Evolutionary conservation across 2,888 invertebrate species (phyloP), one percentile per base, ranked within the genome.

Genomic region (Drosophila monieri): DNA sequence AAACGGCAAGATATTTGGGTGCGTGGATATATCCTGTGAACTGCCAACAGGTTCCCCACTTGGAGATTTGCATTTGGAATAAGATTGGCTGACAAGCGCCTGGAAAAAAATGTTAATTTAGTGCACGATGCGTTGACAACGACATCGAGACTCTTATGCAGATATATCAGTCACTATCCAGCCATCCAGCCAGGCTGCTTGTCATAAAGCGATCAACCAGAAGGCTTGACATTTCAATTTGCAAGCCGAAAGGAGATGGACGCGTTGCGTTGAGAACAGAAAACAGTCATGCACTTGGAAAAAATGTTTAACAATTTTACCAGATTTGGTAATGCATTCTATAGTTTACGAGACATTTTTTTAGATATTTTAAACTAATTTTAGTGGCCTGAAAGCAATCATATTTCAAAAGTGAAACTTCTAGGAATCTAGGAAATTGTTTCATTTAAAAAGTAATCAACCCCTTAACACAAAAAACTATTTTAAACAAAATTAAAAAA

Each of bases 181-280:
- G 14, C 58, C 58, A 60, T 60, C 49, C 66, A 73, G 73, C 77
- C 54, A 39, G 59, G 83, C 75, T 83, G 84, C 81, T 79, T 84
- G 84, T 85, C 84, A 85, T 85, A 85, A 85, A 86, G 87, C 69
- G 85, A 74, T 84, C 81, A 84, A 69, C 73, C 76, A 65, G 70
- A 68, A 70, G 77, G 76, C 76, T 85, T 85, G 87, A 85, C 84
- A 85, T 85, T 85, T 85, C 84, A 85, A 85, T 85, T 85, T 85
- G 87, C 81, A 86, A 74, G 46, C 39, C 66, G 74, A 69, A 61
- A 61, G 67, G 53, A 76, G 65, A 73, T 48, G 66, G 76, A 71
- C 58, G 61, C 51, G 64, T 59, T 59, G 58, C 64, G 49, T 32
- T 52, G 51, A 58, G 54, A 21, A 51, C 49, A 44, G 46, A 54